A percentile compares a stretch with the other conserved stretches of the same genome.
These are phyloP conservation scores for Pomatostomus ruficeps DNA, from an alignment of 2,113 vertebrate species.

Conservation along the genomic window DNA sequence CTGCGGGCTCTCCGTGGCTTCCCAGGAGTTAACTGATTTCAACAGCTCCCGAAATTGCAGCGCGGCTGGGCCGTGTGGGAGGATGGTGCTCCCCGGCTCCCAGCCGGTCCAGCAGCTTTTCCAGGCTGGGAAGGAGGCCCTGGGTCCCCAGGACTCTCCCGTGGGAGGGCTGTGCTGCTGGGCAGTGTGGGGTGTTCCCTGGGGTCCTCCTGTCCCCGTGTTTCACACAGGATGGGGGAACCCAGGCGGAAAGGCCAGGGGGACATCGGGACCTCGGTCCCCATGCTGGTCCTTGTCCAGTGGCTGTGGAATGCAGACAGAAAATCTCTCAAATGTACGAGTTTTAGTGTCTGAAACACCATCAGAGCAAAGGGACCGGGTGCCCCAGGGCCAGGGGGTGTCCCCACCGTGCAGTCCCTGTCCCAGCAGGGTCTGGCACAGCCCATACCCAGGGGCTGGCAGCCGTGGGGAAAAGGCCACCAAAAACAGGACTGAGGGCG, in stretches of 20 bases:
- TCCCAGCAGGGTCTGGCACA: background rate
- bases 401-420: background rate
- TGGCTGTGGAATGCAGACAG: background rate
- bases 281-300: background rate
- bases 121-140: background rate
- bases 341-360: background rate
- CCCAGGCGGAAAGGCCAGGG: background rate
- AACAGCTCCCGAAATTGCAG: background rate
- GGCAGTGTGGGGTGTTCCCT: background rate
- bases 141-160: accelerated
- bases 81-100: background rate
- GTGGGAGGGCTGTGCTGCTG: background rate
- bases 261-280: accelerated
- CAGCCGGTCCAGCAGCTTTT: background rate
- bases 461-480: background rate
- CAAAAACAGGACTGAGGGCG: accelerated
- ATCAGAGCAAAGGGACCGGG: accelerated
- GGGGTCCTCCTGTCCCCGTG: no score
- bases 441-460: background rate
- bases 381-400: background rate
- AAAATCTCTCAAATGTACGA: accelerated
- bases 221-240: accelerated
- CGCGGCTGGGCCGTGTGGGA: background rate
- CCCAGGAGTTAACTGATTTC: background rate
- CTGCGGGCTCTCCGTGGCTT: background rate